Percentiles rank a stretch among this genome's conserved stretches.
Conservation (phyloP, 2,888 invertebrate species). For the Caenorhabditis japonica region DNA sequence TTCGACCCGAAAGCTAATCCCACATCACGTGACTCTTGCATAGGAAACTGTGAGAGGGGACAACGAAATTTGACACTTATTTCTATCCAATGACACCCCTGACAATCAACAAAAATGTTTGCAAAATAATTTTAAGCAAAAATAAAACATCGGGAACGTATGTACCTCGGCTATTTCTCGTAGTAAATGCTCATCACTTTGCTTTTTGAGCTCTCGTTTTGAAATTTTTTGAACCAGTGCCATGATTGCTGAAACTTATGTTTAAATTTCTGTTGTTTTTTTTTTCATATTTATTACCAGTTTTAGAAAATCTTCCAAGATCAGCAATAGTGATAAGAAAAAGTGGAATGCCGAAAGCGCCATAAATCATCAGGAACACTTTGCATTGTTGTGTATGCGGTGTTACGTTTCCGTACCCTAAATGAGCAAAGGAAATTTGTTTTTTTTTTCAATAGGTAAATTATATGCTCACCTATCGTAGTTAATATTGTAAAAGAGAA, state of each 20-base stretch:
- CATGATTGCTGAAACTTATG: conserved; percentile 64
- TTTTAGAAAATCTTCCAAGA: conserved; percentile 67
- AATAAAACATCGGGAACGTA: neutral
- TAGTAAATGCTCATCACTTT: conserved; percentile 69
- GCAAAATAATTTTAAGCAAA: neutral
- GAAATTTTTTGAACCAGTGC: conserved; percentile 65
- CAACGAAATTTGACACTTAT: conserved; percentile 22
- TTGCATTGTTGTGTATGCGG: conserved; percentile 71
- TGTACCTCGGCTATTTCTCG: conserved; percentile 72
- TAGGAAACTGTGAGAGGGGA: too few relatives aligned
- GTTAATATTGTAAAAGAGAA: conserved; percentile 76
- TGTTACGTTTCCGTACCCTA: conserved; percentile 74
- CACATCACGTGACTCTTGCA: conserved; percentile 17
- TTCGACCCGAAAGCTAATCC: too few relatives aligned
- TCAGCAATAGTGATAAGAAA: conserved; percentile 76
- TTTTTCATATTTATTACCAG: conserved; percentile 30
- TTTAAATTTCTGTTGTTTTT: neutral
- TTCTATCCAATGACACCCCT: conserved; percentile 32
- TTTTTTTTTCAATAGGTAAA: too few relatives aligned
- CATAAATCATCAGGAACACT: conserved; percentile 74
- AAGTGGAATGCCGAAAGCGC: conserved; percentile 74
- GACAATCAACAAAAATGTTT: conserved; percentile 15
- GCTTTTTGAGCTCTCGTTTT: conserved; percentile 72
- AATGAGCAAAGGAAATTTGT: too few relatives aligned
- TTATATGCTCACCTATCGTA: conserved; percentile 64